A percentile compares a stretch with the other conserved stretches of the same genome.
phyloP scores from a whole-genome alignment of 1,140 invertebrate species.

The Pseudomyrmex cubaensis region DNA sequence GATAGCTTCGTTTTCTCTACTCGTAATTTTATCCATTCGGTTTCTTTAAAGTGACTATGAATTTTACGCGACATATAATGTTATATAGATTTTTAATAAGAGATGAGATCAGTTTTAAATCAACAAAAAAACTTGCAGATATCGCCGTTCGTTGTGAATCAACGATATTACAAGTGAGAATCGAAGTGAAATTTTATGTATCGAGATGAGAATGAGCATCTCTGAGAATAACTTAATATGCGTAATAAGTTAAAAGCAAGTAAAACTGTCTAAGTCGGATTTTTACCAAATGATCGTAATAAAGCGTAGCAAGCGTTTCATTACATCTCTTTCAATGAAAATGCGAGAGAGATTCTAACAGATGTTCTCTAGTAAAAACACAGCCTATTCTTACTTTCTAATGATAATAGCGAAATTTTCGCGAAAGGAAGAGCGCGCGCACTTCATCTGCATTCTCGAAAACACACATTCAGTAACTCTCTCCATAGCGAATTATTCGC shows the following conservation, averaged over 20 bases:
- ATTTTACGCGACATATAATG: background rate
- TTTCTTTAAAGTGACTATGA: background rate
- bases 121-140: background rate
- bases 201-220: too few relatives aligned
- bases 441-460: conserved; percentile 53
- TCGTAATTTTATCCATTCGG: conserved; percentile 25
- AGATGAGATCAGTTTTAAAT: background rate
- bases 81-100: background rate
- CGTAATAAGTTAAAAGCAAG: background rate
- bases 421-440: conserved; percentile 39
- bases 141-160: too few relatives aligned
- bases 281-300: background rate
- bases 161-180: too few relatives aligned
- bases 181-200: too few relatives aligned
- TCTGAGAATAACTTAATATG: too few relatives aligned
- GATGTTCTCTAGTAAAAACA: conserved; percentile 34
- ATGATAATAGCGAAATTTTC: conserved; percentile 57
- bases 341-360: conserved; percentile 39
- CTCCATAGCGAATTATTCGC: conserved; percentile 37
- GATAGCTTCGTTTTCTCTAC: conserved; percentile 18
- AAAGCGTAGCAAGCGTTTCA: background rate
- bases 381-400: conserved; percentile 66
- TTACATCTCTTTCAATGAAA: conserved; percentile 27
- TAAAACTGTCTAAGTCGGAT: background rate
- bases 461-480: conserved; percentile 45